Evolutionary conservation across 23 tunicate genomes (phyloP).

Genomic region (Halocynthia aurantium): DNA sequence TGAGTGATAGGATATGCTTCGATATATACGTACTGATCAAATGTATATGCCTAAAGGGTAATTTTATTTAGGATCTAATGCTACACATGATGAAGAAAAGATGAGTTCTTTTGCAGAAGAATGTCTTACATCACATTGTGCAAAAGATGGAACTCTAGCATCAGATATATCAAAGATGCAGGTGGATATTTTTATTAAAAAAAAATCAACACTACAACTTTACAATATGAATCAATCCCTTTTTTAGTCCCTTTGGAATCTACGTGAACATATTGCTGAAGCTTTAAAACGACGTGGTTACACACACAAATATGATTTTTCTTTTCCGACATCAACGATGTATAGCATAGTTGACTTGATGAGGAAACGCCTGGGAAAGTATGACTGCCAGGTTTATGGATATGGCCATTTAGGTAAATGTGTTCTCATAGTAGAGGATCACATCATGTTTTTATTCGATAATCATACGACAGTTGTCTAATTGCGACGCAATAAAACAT

Average conservation of each 20-base stretch:
- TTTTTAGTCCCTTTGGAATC: slow-evolving; percentile 65
- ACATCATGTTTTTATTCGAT: too few relatives aligned
- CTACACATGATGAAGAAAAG: slow-evolving; percentile 79
- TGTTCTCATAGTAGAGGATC: not conserved
- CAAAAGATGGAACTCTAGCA: slow-evolving; percentile 83
- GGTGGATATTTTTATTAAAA: slow-evolving; percentile 10
- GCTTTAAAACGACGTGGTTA: slow-evolving; percentile 72
- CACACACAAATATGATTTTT: slow-evolving; percentile 82
- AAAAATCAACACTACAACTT: not conserved
- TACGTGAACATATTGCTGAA: slow-evolving; percentile 86
- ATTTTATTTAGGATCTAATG: slow-evolving; percentile 48
- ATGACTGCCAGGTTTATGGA: slow-evolving; percentile 43
- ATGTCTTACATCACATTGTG: slow-evolving; percentile 43
- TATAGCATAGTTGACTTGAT: slow-evolving; percentile 65
- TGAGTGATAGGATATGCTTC: too few relatives aligned
- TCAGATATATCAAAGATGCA: slow-evolving; percentile 67
- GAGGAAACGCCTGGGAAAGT: slow-evolving; percentile 41
- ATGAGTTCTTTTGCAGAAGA: slow-evolving; percentile 43
- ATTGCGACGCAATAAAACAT: too few relatives aligned
- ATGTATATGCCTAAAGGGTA: too few relatives aligned
- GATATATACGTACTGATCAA: too few relatives aligned
- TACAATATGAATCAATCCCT: not conserved
- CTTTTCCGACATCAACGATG: slow-evolving; percentile 59
- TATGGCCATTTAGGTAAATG: slow-evolving; percentile 88
- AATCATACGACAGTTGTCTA: too few relatives aligned